phyloP scores from a whole-genome alignment of 2,113 vertebrate species.

The Phaethornis superciliosus region DNA sequence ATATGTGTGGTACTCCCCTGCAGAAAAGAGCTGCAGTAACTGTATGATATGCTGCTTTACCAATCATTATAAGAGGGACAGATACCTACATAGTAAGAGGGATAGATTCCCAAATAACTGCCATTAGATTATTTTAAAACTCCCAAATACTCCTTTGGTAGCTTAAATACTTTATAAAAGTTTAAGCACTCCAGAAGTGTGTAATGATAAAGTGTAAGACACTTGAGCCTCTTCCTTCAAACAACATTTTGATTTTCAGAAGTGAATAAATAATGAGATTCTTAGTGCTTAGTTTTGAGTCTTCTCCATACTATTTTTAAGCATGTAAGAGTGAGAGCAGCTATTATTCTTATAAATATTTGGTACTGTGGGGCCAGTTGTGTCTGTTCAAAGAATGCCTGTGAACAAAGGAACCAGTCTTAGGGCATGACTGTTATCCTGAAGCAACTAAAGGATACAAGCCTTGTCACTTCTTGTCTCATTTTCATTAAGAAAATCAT shows the following conservation, averaged over 20 bases:
- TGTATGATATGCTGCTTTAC: background rate
- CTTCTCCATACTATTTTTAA: conserved; percentile 20
- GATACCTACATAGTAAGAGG: background rate
- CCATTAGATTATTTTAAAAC: background rate
- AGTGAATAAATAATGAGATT: background rate
- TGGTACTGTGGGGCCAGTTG: conserved; percentile 48
- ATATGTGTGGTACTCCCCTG: background rate
- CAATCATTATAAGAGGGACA: background rate
- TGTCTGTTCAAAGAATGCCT: conserved; percentile 47
- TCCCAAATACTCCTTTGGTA: background rate
- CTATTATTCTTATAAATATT: conserved; percentile 64
- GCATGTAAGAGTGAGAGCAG: background rate
- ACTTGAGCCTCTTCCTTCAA: background rate
- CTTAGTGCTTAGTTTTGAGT: background rate
- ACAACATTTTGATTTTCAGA: background rate
- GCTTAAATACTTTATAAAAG: background rate
- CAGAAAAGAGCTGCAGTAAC: background rate
- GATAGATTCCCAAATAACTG: background rate
- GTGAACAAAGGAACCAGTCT: conserved; percentile 49
- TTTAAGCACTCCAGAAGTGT: background rate
- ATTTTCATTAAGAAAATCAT: conserved; percentile 59
- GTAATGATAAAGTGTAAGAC: background rate
- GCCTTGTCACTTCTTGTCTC: conserved; percentile 68
- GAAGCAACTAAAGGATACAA: conserved; percentile 39
- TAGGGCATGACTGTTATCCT: conserved; percentile 43